Evolutionary conservation across 2,888 invertebrate genomes (phyloP), one percentile per base, ranked within the genome.

Genomic region (Hyppa rectilinea): DNA sequence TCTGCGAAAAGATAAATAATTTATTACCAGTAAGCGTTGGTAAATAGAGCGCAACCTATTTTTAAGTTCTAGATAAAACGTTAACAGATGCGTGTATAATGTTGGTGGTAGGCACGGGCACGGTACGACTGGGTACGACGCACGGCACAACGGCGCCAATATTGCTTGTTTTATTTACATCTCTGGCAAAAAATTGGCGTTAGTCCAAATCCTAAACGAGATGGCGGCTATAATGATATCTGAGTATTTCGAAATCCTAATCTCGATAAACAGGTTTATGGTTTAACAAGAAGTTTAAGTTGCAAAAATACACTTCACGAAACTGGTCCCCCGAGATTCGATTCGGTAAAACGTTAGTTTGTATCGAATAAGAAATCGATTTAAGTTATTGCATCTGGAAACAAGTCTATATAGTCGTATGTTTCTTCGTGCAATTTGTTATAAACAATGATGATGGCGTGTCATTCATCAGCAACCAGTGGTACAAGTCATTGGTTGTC

Each of bases 81-180:
- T 85, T 80, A 88, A 87, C 86, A 88, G 83, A 87, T 87, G 84
- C 81, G 85, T 80, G 82, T 80, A 56, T 68, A 80, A 80, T 78
- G 80, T 77, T 79, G 68, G 75, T 70, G 63, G 74, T 71, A 40
- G 77, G 55, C 53, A 55, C 12, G 29, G 10, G 12, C 9, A 34
- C 64, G 34, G 40, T 71, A 81, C 76, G 82, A 81, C 59, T 53
- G 61, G 47, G 78, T 80, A 59, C 65, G 75, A 65, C 55, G 56
- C 70, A 71, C 85, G 84, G 73, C 82, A 75, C 67, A 81, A 85
- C 85, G 90, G 91, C 91, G 91, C 91, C 92, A 88, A 91, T 90
- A 89, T 87, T 85, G 85, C 88, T 87, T 88, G 90, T 90, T 93
- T 92, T 92, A 93, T 94, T 94, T 92, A 93, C 93, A 94, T 89